phyloP scores from a whole-genome alignment of 2,888 invertebrate species.

The Rhamnusium bicolor region DNA sequence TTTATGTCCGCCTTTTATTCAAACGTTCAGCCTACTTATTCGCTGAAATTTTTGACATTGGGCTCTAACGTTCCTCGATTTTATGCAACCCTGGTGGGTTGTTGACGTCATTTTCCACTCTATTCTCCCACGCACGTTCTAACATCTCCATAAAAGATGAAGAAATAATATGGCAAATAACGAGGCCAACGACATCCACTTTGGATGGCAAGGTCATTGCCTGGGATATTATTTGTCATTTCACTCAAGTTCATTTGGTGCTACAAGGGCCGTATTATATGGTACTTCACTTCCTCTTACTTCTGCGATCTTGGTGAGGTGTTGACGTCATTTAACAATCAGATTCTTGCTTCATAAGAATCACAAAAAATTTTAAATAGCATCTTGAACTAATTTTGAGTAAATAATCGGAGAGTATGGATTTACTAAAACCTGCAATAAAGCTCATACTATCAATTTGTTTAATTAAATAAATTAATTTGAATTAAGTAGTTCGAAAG shows the following conservation, averaged over 20 bases:
- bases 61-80: conserved; percentile 39
- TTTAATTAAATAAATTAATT: too few relatives aligned
- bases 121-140: conserved; percentile 49
- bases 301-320: conserved; percentile 51
- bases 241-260: neutral
- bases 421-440: too few relatives aligned
- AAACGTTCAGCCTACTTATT: neutral
- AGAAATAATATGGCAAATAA: neutral
- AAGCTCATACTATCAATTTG: too few relatives aligned
- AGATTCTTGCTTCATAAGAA: neutral
- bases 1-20: too few relatives aligned
- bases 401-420: too few relatives aligned
- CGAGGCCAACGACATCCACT: neutral
- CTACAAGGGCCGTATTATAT: neutral
- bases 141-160: neutral
- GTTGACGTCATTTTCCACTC: conserved; percentile 72
- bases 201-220: neutral
- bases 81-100: conserved; percentile 67
- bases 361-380: too few relatives aligned
- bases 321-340: conserved; percentile 50
- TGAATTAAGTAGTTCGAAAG: too few relatives aligned
- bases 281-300: neutral
- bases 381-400: too few relatives aligned
- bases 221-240: neutral
- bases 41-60: conserved; percentile 15